Base-by-base conservation (phyloP, 2,888 invertebrate species). In the Aplocera efformata region DNA sequence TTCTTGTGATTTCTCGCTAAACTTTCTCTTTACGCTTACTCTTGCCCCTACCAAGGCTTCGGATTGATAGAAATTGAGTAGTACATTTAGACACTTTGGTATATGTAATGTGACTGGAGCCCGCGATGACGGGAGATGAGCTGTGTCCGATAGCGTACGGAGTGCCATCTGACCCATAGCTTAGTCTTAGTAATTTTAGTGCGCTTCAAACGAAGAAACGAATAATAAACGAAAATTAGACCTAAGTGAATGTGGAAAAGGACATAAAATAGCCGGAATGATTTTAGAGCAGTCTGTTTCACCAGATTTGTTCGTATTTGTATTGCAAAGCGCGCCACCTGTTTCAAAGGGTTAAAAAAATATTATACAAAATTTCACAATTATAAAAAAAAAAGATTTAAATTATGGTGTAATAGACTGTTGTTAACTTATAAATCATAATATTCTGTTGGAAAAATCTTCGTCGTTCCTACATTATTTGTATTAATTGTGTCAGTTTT, bases 141-240 rank as follows among this genome's bases (percentile, higher is more conserved):
- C 78, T 76, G 73, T 63, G 77, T 75, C 73, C 60, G 79, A 72
- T 76, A 78, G 80, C 75, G 73, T 69, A 69, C 58, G 44, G 67
- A 76, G 86, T 86, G 86, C 86, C 86, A 86, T 86, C 84, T 77
- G 81, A 84, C 75, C 69, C 65, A 66, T 82, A 84, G 85, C 81
- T 81, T 81, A 81, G 76, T 75, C 62, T 68, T 81, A 83, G 80
- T 69, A 66, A 73, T 67, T 70, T 70, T 79, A 79, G 78, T 74
- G 74, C 77, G 78, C 80, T 81, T 79, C 79, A 76, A 79, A 80
- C 77, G 80, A 84, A 67, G 70, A 81, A 84, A 81, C 83, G 83
- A 86, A 83, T 69, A 68, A 69, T 80, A 77, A 83, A 80, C 83
- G 83, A 85, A 84, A 73, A 67, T 78, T 83, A 79, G 75, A 56